Evolutionary conservation across 2,888 invertebrate genomes (phyloP), one percentile per base, ranked within the genome.

Genomic region (Drosophila robusta): DNA sequence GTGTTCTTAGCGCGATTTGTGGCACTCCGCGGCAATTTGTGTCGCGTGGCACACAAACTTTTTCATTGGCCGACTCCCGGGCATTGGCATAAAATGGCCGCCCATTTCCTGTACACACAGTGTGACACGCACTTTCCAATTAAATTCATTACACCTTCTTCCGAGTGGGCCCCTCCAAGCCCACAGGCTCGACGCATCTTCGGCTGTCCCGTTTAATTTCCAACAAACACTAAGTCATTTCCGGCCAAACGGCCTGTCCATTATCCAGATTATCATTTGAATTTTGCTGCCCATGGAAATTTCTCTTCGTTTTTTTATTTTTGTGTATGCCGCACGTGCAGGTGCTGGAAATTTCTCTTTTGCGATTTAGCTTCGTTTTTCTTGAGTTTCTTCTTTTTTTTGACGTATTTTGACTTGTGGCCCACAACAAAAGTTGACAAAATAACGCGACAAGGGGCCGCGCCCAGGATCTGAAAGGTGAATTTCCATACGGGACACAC

Each of bases 141-240:
- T 84, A 84, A 88, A 86, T 84, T 82, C 88, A 88, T 82, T 88
- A 72, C 75, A 79, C 75, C 61, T 77, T 72, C 83, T 79, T 79
- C 80, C 86, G 70, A 54, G 76, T 69, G 57, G 38, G 32, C 3
- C 8, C 34, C 4, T 12, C 34, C 0, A 29, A 32, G 26, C 8
- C 12, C 12, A 12, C 4, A 18, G 1, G 26, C 26, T 45, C 18
- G 4, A 0, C 29, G 29, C 29, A 18, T 11, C 24, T 8, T 18
- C 29, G 7, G 55, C 50, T 76, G 73, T 62, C 69, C 55, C 62
- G 74, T 76, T 81, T 82, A 77, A 88, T 88, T 88, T 83, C 78
- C 67, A 80, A 41, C 73, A 73, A 88, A 86, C 87, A 84, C 86
- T 83, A 86, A 84, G 83, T 84, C 83, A 84, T 88, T 86, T 84